Evolutionary conservation across 2,888 invertebrate species (phyloP).

Genomic region (Hemaris fuciformis): DNA sequence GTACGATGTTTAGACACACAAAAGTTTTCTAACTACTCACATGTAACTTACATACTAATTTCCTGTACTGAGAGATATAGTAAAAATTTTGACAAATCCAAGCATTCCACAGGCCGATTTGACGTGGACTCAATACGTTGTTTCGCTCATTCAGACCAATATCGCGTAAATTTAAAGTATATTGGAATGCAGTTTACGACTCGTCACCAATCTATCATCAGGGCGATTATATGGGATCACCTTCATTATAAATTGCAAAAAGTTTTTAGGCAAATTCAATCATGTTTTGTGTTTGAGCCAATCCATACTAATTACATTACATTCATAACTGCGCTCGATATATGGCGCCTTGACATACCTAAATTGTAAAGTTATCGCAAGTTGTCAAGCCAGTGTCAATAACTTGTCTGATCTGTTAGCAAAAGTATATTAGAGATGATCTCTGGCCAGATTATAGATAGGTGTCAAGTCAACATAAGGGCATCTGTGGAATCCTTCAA

Average conservation of each 20-base stretch:
- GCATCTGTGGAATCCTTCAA: conserved; percentile 12
- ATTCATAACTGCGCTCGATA: no score
- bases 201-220: background rate
- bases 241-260: background rate
- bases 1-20: conserved; percentile 33
- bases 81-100: conserved; percentile 44
- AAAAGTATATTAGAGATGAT: background rate
- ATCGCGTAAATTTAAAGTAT: background rate
- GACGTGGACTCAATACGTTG: background rate
- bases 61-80: conserved; percentile 81
- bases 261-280: background rate
- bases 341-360: no score
- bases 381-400: no score
- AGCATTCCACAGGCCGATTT: conserved; percentile 14
- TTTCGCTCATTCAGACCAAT: background rate
- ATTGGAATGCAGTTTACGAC: conserved; percentile 2
- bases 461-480: background rate
- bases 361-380: no score
- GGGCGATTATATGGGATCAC: background rate
- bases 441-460: background rate
- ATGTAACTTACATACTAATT: conserved; percentile 72
- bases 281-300: background rate
- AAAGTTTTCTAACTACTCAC: conserved; percentile 68
- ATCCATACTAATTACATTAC: no score
- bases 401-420: background rate